Evolutionary conservation across 2,797 vertebrate genomes (phyloP).

Genomic region (Coreius guichenoti): DNA sequence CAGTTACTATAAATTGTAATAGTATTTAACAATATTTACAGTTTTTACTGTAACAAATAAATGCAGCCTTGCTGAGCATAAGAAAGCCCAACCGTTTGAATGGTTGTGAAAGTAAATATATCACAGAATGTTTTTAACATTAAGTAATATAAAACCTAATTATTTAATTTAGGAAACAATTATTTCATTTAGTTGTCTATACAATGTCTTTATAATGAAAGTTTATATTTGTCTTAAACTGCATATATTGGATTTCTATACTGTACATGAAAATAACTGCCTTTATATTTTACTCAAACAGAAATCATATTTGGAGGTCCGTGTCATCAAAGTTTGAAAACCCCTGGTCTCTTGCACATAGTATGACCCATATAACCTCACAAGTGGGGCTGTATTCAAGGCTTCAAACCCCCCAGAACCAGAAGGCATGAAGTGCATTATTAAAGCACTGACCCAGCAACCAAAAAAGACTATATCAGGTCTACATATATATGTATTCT

Average conservation of each 20-base stretch:
- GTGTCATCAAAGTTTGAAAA: background rate
- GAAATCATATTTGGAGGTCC: background rate
- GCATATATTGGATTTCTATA: background rate
- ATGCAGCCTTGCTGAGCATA: no score
- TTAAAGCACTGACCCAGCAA: conserved; percentile 18
- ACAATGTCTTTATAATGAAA: background rate
- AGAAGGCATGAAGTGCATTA: conserved; percentile 13
- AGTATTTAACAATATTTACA: background rate
- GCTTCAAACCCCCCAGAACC: background rate
- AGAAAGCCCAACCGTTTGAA: background rate
- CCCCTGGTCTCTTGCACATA: background rate
- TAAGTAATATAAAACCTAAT: background rate
- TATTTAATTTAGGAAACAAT: background rate
- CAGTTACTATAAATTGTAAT: background rate
- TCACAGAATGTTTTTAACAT: background rate
- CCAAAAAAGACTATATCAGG: conserved; percentile 7
- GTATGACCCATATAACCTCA: background rate
- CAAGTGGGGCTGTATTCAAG: background rate
- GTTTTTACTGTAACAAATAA: background rate
- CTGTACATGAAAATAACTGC: background rate
- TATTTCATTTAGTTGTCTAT: background rate
- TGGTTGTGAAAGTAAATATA: background rate
- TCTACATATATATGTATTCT: background rate
- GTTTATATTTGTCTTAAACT: background rate
- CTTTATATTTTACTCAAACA: background rate